phyloP scores from a whole-genome alignment of 2,113 vertebrate genomes.

The Tetrao urogallus region DNA sequence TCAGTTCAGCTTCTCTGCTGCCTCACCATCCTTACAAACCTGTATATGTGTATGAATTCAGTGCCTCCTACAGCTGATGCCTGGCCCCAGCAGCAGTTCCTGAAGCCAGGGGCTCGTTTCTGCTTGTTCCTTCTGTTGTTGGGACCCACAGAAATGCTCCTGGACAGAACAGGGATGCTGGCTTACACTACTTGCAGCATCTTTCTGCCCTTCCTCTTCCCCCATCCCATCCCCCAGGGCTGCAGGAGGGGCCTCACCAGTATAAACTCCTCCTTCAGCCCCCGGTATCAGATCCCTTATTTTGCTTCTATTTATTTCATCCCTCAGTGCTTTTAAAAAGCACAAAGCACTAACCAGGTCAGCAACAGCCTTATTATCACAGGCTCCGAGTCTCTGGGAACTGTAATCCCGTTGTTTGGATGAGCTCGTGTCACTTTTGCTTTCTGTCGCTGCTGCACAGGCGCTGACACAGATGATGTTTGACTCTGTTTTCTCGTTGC shows the following conservation, averaged over 20 bases:
- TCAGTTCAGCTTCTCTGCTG: neutral
- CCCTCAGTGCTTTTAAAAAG: neutral
- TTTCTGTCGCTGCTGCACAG: slow-evolving; percentile 52
- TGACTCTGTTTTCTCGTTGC: slow-evolving; percentile 62
- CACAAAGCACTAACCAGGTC: slow-evolving; percentile 54
- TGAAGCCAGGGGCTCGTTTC: neutral
- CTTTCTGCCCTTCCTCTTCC: neutral
- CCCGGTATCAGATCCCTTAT: neutral
- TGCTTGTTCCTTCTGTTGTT: neutral
- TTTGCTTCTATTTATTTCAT: slow-evolving; percentile 26
- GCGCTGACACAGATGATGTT: slow-evolving; percentile 59
- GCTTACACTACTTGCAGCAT: neutral
- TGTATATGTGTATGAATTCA: neutral
- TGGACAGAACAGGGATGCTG: neutral
- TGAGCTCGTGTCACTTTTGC: slow-evolving; percentile 63
- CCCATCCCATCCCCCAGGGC: neutral
- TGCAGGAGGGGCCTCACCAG: neutral
- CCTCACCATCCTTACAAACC: neutral
- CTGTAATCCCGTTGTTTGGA: slow-evolving; percentile 61
- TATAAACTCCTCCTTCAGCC: neutral
- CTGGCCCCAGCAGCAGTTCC: neutral
- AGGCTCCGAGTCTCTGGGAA: slow-evolving; percentile 24
- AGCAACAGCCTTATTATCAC: slow-evolving; percentile 59
- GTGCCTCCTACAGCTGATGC: neutral
- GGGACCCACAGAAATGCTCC: neutral